Evolutionary conservation across 2,797 vertebrate genomes (phyloP), one percentile per base, ranked within the genome.

Genomic region (Pipistrellus pipistrellus): DNA sequence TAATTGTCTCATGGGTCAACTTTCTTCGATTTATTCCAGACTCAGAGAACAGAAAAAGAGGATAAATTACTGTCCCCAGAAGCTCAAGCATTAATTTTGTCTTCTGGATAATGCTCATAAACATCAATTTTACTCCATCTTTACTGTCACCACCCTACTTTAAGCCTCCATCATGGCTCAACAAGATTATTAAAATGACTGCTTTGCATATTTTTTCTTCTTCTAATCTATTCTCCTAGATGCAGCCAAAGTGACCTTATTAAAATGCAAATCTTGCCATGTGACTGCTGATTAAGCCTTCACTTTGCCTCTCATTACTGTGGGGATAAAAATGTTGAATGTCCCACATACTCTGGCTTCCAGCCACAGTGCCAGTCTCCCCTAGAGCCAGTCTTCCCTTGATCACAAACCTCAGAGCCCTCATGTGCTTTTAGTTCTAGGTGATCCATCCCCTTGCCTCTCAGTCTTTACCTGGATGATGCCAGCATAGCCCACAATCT

Each of bases 131-230:
- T 41, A 38, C 38, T 59, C 46, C 59, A 91, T 38, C 38, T 77
- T 73, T 51, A 44, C 48, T 77, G 18, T 53, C n/a, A 69, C 62
- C 35, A 76, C 57, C 48, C 84, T 41, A 17, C 78, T 71, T 35
- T 38, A 90, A 94, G 30, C 64, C 57, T 81, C 55, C 69, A 48
- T 82, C 62, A 66, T 12, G 76, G 21, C 4, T 82, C 68, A 81
- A 5, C 27, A 35, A 51, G 51, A 82, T 88, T 85, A 85, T 55
- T 88, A 76, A 85, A 92, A 94, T 85, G 57, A 66, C 48, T 41
- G 5, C 30, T 68, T 82, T 82, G 64, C 27, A 69, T 80, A 95
- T 73, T 82, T 89, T 75, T 71, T 94, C 17, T 87, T 88, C 76
- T 66, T 73, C 27, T 78, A 89, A 69, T 81, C 48, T 27, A 78